A percentile compares a stretch with the other conserved stretches of the same genome.
phyloP scores from a whole-genome alignment of 2,113 vertebrate species.

The Telmatochromis brichardi region DNA sequence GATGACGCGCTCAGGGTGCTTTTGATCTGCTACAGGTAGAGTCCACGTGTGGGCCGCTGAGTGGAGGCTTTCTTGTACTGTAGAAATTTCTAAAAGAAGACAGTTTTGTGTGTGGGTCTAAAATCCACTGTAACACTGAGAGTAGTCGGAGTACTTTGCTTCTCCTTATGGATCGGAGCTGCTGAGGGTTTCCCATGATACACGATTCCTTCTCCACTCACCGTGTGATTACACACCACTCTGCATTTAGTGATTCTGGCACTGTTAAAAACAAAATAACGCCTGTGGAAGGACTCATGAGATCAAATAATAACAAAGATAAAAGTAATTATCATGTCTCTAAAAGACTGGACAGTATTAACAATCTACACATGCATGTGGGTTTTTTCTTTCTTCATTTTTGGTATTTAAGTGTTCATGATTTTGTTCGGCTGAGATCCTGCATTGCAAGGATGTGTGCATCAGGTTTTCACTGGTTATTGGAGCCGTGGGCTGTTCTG shows the following conservation, averaged over 20 bases:
- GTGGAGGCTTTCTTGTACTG: background rate
- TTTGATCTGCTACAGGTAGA: background rate
- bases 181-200: background rate
- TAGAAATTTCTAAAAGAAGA: background rate
- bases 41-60: background rate
- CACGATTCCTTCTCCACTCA: background rate
- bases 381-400: background rate
- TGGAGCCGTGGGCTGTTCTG: background rate
- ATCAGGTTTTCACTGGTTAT: background rate
- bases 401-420: background rate
- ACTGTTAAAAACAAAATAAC: background rate
- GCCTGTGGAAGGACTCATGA: background rate
- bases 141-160: background rate
- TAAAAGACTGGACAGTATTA: background rate
- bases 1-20: background rate
- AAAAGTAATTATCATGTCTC: background rate
- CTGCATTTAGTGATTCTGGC: background rate
- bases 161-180: background rate
- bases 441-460: background rate
- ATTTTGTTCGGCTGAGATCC: background rate
- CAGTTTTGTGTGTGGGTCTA: background rate
- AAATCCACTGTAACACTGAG: background rate
- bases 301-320: background rate
- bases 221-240: background rate
- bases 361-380: background rate